These are phyloP conservation scores for Anoplius nigerrimus DNA, from an alignment of 2,888 invertebrate genomes.

Conservation along the genomic window DNA sequence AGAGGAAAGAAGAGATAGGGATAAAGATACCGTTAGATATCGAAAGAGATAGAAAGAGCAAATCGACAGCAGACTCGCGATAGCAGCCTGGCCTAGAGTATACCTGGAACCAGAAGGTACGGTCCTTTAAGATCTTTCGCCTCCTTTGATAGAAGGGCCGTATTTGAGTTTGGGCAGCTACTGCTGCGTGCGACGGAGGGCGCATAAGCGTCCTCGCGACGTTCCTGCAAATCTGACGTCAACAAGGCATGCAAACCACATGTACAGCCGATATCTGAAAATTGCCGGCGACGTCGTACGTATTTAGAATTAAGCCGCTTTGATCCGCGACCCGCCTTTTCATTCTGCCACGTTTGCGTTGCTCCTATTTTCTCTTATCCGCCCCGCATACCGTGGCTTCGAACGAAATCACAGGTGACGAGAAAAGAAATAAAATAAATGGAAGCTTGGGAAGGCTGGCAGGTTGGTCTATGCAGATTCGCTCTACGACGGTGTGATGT, in stretches of 20 bases:
- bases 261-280: constrained; percentile 73
- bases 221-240: constrained; percentile 75
- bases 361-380: constrained; percentile 17
- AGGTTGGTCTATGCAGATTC: too few relatives aligned
- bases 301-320: constrained; percentile 26
- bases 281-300: constrained; percentile 48
- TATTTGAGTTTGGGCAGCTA: constrained; percentile 73
- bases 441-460: too few relatives aligned
- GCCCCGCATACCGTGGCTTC: constrained; percentile 24
- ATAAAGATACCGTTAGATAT: too few relatives aligned
- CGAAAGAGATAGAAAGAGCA: too few relatives aligned
- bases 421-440: too few relatives aligned
- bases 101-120: constrained; percentile 79
- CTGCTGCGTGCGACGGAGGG: constrained; percentile 70
- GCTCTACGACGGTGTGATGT: too few relatives aligned
- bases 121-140: constrained; percentile 77
- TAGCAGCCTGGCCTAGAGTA: constrained; percentile 68
- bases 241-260: constrained; percentile 75
- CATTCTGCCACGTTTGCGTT: constrained; percentile 3
- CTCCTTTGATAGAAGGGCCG: constrained; percentile 72
- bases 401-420: constrained; percentile 17
- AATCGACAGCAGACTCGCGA: not conserved
- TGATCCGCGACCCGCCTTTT: not conserved
- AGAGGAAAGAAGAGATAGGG: too few relatives aligned
- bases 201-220: constrained; percentile 65